Evolutionary conservation across 2,797 vertebrate species (phyloP).

Genomic region (Glossophaga mutica): DNA sequence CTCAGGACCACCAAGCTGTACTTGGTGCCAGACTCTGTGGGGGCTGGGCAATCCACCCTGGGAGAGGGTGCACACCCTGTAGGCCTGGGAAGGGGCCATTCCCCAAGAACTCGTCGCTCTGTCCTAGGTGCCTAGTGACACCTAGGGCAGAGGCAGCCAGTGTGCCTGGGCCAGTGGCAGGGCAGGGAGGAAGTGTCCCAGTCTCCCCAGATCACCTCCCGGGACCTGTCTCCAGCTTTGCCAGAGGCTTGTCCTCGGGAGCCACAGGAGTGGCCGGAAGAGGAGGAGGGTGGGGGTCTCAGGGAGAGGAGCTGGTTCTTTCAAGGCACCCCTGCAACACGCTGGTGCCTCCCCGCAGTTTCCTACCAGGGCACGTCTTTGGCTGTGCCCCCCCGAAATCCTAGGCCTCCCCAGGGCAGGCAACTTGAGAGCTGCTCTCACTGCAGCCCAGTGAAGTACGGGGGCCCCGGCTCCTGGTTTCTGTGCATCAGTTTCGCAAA

Average conservation of each 20-base stretch:
- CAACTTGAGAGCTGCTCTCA: not conserved
- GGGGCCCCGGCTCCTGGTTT: rapidly evolving
- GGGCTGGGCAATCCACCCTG: not conserved
- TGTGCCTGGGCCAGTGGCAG: not conserved
- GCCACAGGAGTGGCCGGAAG: not conserved
- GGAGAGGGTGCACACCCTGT: not conserved
- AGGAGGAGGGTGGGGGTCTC: not conserved
- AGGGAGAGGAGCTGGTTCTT: not conserved
- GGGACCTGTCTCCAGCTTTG: not conserved
- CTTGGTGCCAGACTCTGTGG: not conserved
- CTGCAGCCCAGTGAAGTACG: rapidly evolving
- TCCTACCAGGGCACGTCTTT: rapidly evolving
- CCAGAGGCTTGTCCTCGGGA: not conserved
- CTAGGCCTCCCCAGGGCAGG: not conserved
- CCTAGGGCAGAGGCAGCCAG: not conserved
- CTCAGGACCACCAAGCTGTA: not conserved
- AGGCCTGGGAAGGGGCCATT: not conserved
- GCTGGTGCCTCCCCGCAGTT: not conserved
- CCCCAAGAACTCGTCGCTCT: not conserved
- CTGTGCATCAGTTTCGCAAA: too few relatives aligned
- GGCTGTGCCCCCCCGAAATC: not conserved
- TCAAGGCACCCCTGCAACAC: rapidly evolving
- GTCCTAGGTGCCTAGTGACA: not conserved
- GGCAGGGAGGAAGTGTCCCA: not conserved
- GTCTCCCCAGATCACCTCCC: not conserved